These are phyloP conservation scores for Mesitornis unicolor DNA, from an alignment of 2,113 vertebrate species.

Conservation along the genomic window DNA sequence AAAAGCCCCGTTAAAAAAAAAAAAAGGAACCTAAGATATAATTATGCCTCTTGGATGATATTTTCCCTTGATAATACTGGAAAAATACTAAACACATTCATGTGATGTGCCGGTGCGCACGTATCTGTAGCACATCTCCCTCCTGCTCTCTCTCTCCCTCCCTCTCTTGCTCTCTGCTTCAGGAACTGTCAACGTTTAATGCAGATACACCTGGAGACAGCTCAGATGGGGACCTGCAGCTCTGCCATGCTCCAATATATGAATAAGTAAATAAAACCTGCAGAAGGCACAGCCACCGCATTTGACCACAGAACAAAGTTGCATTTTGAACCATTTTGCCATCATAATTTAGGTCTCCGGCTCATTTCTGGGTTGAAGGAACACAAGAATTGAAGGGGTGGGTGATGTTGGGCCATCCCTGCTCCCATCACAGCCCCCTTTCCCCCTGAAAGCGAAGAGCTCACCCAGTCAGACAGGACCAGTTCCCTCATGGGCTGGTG, in stretches of 20 bases:
- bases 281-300: not conserved
- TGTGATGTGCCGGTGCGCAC: not conserved
- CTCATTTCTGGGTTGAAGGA: not conserved
- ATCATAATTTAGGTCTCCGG: rapidly evolving
- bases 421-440: not conserved
- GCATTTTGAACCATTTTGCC: not conserved
- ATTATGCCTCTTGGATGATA: conserved; percentile 34
- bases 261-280: not conserved
- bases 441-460: rapidly evolving
- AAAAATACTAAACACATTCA: conserved; percentile 31
- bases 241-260: not conserved
- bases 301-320: no score
- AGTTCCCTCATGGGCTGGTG: rapidly evolving
- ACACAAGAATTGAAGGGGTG: not conserved
- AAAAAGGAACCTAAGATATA: conserved; percentile 34
- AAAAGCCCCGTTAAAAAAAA: not conserved
- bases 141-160: not conserved
- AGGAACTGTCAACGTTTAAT: not conserved
- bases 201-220: not conserved
- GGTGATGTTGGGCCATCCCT: not conserved
- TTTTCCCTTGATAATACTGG: conserved; percentile 37
- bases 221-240: not conserved
- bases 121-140: not conserved
- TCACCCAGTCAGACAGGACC: rapidly evolving
- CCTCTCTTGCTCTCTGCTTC: not conserved